These are phyloP conservation scores for Halesus radiatus DNA, from an alignment of 1,140 invertebrate species.

Conservation along the genomic window DNA sequence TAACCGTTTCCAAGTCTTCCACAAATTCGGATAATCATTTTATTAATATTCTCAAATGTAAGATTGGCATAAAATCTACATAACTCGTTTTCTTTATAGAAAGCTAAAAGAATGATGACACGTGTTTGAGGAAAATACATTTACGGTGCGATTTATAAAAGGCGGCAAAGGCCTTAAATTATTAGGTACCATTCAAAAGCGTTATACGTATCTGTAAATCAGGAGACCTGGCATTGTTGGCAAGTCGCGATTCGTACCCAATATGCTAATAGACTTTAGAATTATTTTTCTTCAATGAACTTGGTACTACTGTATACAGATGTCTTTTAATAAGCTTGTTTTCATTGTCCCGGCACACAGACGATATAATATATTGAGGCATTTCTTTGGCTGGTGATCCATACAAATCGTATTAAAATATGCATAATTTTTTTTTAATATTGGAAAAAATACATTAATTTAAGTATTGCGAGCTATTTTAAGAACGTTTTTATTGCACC, in stretches of 20 bases:
- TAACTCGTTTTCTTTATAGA: slow-evolving; percentile 50
- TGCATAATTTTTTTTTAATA: too few relatives aligned
- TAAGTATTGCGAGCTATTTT: not conserved
- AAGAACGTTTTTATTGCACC: too few relatives aligned
- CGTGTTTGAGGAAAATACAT: slow-evolving; percentile 25
- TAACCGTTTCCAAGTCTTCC: slow-evolving; percentile 34
- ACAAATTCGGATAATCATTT: slow-evolving; percentile 26
- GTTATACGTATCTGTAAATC: slow-evolving; percentile 3
- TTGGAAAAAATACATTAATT: not conserved
- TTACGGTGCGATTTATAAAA: slow-evolving; percentile 1
- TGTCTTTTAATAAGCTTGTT: not conserved
- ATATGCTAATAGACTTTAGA: slow-evolving; percentile 25
- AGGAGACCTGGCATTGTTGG: slow-evolving; percentile 1
- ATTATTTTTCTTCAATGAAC: slow-evolving; percentile 35
- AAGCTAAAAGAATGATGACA: slow-evolving; percentile 42
- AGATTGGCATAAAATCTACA: slow-evolving; percentile 14
- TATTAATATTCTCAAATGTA: slow-evolving; percentile 36
- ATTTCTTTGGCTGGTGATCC: too few relatives aligned
- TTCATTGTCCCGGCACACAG: too few relatives aligned
- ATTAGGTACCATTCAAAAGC: slow-evolving; percentile 11
- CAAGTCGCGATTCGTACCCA: not conserved
- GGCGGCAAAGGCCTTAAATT: slow-evolving; percentile 16
- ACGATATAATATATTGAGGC: too few relatives aligned
- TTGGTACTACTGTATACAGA: slow-evolving; percentile 28
- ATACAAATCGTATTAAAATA: too few relatives aligned